These are phyloP conservation scores for Hylyphantes graminicola DNA, from an alignment of 1,140 invertebrate species.

Conservation along the genomic window DNA sequence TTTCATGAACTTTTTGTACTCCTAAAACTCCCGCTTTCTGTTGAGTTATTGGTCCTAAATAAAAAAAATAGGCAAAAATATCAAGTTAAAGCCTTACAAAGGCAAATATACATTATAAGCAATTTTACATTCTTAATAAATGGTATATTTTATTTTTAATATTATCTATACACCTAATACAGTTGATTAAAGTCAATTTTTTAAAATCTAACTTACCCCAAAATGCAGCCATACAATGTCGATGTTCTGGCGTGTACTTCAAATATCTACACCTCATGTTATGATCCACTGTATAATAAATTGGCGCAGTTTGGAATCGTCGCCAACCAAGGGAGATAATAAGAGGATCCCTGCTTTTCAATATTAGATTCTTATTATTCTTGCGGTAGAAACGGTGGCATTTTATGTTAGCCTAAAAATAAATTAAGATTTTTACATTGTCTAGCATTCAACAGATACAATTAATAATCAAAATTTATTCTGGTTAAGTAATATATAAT, in stretches of 20 bases:
- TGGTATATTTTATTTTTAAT: too few species aligned
- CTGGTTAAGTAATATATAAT: too few species aligned
- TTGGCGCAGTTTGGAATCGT: constrained; percentile 92
- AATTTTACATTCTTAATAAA: too few species aligned
- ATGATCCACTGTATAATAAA: constrained; percentile 96
- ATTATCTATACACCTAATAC: too few species aligned
- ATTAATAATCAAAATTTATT: too few species aligned
- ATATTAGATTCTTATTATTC: constrained; percentile 71
- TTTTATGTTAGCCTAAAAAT: constrained; percentile 81
- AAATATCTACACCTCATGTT: constrained; percentile 90
- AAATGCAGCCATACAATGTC: constrained; percentile 95
- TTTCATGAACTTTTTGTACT: constrained; percentile 79
- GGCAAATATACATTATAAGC: too few species aligned
- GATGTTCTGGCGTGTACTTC: constrained; percentile 97
- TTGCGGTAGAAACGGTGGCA: constrained; percentile 98
- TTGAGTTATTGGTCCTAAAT: constrained; percentile 84
- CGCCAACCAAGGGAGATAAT: constrained; percentile 98
- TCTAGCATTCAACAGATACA: background rate
- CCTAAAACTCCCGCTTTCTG: constrained; percentile 95
- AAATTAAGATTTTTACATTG: constrained; percentile 27
- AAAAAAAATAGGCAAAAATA: background rate
- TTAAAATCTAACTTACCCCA: constrained; percentile 75
- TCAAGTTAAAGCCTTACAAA: too few species aligned
- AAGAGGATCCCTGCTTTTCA: constrained; percentile 96
- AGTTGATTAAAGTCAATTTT: background rate